Conservation (phyloP, 1,140 invertebrate species). For the Drosophila oshimai region DNA sequence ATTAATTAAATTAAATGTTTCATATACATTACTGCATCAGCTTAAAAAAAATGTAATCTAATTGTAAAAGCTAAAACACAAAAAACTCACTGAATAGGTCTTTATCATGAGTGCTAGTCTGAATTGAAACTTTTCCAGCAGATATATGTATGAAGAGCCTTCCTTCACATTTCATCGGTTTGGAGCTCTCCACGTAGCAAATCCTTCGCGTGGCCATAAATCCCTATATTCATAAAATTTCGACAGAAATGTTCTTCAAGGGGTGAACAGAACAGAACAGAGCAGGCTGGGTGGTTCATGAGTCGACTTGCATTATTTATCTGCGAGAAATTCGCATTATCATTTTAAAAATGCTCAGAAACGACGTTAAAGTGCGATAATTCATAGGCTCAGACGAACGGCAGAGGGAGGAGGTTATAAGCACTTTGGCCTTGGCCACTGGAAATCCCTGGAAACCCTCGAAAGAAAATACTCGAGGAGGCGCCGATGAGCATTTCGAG, state of each 20-base stretch:
- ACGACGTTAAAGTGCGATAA: constrained; percentile 64
- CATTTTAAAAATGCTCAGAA: constrained; percentile 59
- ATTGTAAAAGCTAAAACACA: background rate
- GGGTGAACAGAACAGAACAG: background rate
- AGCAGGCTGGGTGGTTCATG: constrained; percentile 6
- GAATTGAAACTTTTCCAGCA: background rate
- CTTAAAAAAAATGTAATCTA: background rate
- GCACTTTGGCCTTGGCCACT: constrained; percentile 13
- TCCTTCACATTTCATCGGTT: constrained; percentile 15
- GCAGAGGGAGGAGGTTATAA: background rate
- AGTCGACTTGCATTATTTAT: constrained; percentile 59
- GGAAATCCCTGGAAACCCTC: background rate
- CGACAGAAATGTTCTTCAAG: constrained; percentile 12
- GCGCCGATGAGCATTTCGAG: constrained; percentile 13
- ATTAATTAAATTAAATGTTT: background rate
- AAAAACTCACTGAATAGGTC: background rate
- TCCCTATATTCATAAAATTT: constrained; percentile 43
- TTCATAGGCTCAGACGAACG: constrained; percentile 32
- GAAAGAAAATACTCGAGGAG: constrained; percentile 29
- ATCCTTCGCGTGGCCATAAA: constrained; percentile 55
- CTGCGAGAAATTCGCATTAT: constrained; percentile 45
- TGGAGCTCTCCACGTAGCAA: constrained; percentile 19
- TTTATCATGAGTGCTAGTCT: background rate
- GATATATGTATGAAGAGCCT: background rate
- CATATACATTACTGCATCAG: constrained; percentile 3